phyloP scores from a whole-genome alignment of 2,113 vertebrate genomes.

The Zapornia atra region DNA sequence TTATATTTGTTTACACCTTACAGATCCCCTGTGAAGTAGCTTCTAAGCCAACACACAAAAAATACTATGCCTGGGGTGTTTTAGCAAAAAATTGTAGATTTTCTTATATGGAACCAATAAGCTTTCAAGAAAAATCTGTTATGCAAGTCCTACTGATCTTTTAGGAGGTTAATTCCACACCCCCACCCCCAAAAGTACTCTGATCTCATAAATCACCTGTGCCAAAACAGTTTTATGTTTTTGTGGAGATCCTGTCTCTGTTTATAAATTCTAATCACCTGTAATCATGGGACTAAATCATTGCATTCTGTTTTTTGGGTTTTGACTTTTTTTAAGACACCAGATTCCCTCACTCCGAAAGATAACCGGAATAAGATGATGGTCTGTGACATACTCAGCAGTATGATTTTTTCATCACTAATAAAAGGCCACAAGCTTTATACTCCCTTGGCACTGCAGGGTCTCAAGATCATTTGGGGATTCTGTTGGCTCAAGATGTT shows the following conservation, averaged over 20 bases:
- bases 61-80: accelerated
- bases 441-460: background rate
- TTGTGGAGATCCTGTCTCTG: background rate
- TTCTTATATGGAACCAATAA: background rate
- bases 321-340: background rate
- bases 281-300: background rate
- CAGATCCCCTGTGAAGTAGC: background rate
- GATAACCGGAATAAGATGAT: background rate
- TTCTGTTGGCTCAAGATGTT: background rate
- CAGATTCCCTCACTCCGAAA: background rate
- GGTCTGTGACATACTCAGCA: background rate
- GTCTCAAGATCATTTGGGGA: background rate
- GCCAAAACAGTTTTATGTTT: background rate
- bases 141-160: background rate
- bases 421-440: background rate
- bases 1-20: background rate
- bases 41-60: background rate
- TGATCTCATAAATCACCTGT: background rate
- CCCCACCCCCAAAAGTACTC: background rate
- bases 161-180: background rate
- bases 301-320: background rate
- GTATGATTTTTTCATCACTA: background rate
- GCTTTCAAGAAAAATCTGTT: background rate
- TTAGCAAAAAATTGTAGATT: background rate
- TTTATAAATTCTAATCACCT: background rate